Evolutionary conservation across 2,113 vertebrate genomes (phyloP).

Genomic region (Periophthalmus modestus): DNA sequence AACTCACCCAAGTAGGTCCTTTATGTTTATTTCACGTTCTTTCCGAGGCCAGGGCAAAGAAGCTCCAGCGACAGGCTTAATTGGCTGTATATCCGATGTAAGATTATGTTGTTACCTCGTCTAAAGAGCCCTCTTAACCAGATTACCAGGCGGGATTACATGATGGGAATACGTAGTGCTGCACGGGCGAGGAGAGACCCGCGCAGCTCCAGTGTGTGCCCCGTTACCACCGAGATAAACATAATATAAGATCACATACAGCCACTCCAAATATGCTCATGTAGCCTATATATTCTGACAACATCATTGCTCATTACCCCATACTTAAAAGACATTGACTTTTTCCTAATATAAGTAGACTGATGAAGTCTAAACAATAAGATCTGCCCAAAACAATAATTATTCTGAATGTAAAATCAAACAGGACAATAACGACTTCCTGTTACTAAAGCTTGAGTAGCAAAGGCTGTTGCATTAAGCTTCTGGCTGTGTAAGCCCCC

Average conservation of each 20-base stretch:
- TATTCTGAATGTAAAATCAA: neutral
- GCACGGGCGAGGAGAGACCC: constrained; percentile 48
- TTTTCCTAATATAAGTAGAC: constrained; percentile 24
- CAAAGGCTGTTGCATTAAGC: constrained; percentile 30
- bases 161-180: constrained; percentile 56
- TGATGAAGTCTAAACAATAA: neutral
- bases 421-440: constrained; percentile 25
- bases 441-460: constrained; percentile 27
- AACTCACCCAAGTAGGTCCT: constrained; percentile 95
- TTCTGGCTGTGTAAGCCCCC: constrained; percentile 25
- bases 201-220: constrained; percentile 23
- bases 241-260: neutral
- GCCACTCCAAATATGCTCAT: constrained; percentile 17
- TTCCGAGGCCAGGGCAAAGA: constrained; percentile 55
- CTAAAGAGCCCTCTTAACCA: constrained; percentile 37
- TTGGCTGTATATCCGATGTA: constrained; percentile 40
- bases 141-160: constrained; percentile 71
- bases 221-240: constrained; percentile 12
- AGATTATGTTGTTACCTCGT: constrained; percentile 48
- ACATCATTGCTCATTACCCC: constrained; percentile 3
- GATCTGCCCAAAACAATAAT: constrained; percentile 24
- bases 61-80: constrained; percentile 36
- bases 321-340: constrained; percentile 43
- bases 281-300: neutral
- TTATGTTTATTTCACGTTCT: constrained; percentile 71